phyloP scores from a whole-genome alignment of 2,888 invertebrate species.

The Erebia palarica region DNA sequence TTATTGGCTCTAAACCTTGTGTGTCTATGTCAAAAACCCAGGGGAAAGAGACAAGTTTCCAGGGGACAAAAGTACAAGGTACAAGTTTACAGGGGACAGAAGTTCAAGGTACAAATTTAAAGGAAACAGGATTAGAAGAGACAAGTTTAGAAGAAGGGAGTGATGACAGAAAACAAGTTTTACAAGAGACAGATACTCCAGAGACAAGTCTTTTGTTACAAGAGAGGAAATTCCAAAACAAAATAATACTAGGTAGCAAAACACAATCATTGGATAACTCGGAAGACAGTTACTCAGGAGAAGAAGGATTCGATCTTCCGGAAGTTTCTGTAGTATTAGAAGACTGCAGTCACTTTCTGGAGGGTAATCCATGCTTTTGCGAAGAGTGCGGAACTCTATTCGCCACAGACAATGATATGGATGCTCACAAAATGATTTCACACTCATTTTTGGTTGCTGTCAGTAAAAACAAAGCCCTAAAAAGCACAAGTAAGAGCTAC shows the following conservation, averaged over 20 bases:
- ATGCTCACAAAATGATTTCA: slow-evolving; percentile 36
- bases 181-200: neutral
- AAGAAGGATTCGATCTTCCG: slow-evolving; percentile 10
- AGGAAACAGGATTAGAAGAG: neutral
- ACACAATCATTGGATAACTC: neutral
- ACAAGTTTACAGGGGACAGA: too few species aligned
- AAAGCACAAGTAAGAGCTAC: slow-evolving; percentile 39
- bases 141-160: neutral
- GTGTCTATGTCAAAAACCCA: neutral
- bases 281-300: slow-evolving; percentile 9
- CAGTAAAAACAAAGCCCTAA: slow-evolving; percentile 36
- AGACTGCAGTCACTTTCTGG: slow-evolving; percentile 34
- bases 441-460: slow-evolving; percentile 42
- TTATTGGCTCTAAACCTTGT: neutral
- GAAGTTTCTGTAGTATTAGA: slow-evolving; percentile 33
- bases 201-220: neutral
- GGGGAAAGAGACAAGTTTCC: neutral
- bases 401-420: slow-evolving; percentile 36
- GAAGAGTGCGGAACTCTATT: slow-evolving; percentile 37
- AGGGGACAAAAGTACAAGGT: neutral
- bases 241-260: slow-evolving; percentile 35
- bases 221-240: slow-evolving; percentile 25
- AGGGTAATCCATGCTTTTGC: slow-evolving; percentile 35
- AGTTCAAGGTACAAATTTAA: too few species aligned
- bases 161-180: neutral